These are phyloP conservation scores for Leucophora obtusa DNA, from an alignment of 2,888 invertebrate genomes.

Conservation along the genomic window DNA sequence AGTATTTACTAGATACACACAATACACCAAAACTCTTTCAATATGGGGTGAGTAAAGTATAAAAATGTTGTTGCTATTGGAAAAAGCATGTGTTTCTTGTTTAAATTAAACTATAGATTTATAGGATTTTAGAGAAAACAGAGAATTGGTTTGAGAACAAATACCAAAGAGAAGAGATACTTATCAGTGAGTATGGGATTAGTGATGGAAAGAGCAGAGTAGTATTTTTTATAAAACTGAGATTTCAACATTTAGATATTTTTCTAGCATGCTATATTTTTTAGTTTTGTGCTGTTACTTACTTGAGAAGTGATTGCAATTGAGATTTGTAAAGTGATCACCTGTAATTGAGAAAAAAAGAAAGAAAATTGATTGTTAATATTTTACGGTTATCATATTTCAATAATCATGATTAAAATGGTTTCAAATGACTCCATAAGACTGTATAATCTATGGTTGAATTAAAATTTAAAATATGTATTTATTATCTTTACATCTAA, in stretches of 20 bases:
- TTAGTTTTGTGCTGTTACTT: conserved; percentile 5
- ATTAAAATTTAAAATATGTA: neutral
- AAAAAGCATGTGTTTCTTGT: conserved; percentile 47
- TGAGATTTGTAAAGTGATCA: conserved; percentile 48
- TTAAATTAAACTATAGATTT: conserved; percentile 39
- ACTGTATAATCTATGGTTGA: neutral
- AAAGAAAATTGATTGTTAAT: conserved; percentile 17
- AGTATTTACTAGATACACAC: conserved; percentile 8
- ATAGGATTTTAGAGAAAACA: conserved; percentile 3
- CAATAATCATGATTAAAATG: conserved; percentile 19
- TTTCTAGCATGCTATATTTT: conserved; percentile 53
- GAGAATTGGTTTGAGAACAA: neutral
- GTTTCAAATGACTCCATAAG: conserved; percentile 16
- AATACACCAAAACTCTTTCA: conserved; percentile 2
- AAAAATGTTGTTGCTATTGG: conserved; percentile 26
- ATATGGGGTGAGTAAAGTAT: conserved; percentile 32
- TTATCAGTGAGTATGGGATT: neutral
- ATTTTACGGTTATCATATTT: conserved; percentile 30
- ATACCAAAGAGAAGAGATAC: neutral
- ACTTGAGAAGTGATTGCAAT: conserved; percentile 45
- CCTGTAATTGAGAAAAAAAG: conserved; percentile 35
- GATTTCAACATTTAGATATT: neutral
- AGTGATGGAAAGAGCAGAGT: neutral
- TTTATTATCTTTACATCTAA: neutral
- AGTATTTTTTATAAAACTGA: neutral